Base-by-base conservation (phyloP, 2,113 vertebrate genomes). In the Cisticola juncidis region DNA sequence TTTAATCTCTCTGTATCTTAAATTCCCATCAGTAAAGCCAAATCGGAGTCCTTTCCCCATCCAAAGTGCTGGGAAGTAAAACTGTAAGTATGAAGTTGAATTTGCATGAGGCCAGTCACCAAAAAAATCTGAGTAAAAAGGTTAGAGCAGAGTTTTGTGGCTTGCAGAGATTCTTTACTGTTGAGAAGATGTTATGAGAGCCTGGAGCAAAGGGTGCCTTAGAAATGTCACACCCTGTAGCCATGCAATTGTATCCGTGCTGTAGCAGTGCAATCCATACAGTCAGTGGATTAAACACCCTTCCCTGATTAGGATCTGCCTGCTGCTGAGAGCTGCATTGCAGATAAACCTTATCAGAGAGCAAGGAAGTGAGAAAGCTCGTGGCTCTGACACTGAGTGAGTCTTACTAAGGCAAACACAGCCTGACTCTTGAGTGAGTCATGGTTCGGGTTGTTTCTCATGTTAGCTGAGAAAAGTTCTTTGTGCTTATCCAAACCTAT, bases 141-240 rank as follows among this genome's bases (percentile, higher is more conserved):
- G 76, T 84, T 22, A 80, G 48, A 85, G 71, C 58, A 88, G 64
- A 83, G 66, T 88, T 93, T 62, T 91, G 86, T 91, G 91, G 73
- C 66, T 92, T 88, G 61, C 36, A 73, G 58, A 82, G 68, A 85
- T 94, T 92, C 90, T 80, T 93, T 45, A 62, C 79, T 68, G 91
- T n/a, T 92, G 81, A 94, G 80, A 92, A 61, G 81, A 85, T 71
- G 71, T 82, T 94, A 48, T 4, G 33, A 93, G 82, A 91, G 57
- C 61, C 81, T 70, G 56, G 51, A 88, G 88, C 65, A 94, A 84
- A 85, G 0, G 3, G 29, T 56, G 62, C 68, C 80, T 61, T 36
- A 73, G 64, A 64, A 94, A 44, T 22, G 33, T 15, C 70, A 78
- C 53, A 56, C 28, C 29, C 42, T 61, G 50, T 7, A 58, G 60